A percentile compares a stretch with the other conserved stretches of the same genome.
These are phyloP conservation scores for Schrankia costaestrigalis DNA, from an alignment of 2,888 invertebrate genomes.

Conservation along the genomic window DNA sequence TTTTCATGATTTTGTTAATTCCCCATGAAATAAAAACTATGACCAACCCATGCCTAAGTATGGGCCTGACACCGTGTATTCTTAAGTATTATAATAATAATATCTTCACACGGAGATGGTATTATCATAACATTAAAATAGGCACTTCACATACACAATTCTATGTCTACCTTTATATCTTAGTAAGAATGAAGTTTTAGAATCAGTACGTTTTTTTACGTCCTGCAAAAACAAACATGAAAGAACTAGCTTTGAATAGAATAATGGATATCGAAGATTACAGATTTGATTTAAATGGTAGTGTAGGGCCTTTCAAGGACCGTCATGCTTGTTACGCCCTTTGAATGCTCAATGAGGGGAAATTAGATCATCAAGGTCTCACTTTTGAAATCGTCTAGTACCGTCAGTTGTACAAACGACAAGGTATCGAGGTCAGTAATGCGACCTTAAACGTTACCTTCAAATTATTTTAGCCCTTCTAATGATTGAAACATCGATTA, in stretches of 20 bases:
- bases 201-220: conserved; percentile 1
- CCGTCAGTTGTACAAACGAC: conserved; percentile 54
- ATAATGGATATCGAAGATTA: conserved; percentile 27
- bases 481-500: conserved; percentile 63
- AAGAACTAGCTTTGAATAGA: conserved; percentile 8
- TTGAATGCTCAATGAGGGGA: conserved; percentile 78
- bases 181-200: too few relatives aligned
- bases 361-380: conserved; percentile 76
- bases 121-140: too few relatives aligned
- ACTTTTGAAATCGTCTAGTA: conserved; percentile 74
- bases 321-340: conserved; percentile 66
- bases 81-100: too few relatives aligned
- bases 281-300: conserved; percentile 41
- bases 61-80: too few relatives aligned
- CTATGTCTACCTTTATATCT: too few relatives aligned
- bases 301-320: conserved; percentile 64
- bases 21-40: too few relatives aligned
- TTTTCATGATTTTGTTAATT: too few relatives aligned
- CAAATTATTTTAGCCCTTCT: conserved; percentile 73
- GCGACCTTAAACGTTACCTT: conserved; percentile 72
- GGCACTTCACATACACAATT: too few relatives aligned
- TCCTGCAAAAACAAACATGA: conserved; percentile 1
- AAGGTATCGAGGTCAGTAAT: conserved; percentile 61
- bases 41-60: too few relatives aligned
- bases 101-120: too few relatives aligned